These are phyloP conservation scores for Callocephalon fimbriatum DNA, from an alignment of 2,113 vertebrate species.

Conservation along the genomic window DNA sequence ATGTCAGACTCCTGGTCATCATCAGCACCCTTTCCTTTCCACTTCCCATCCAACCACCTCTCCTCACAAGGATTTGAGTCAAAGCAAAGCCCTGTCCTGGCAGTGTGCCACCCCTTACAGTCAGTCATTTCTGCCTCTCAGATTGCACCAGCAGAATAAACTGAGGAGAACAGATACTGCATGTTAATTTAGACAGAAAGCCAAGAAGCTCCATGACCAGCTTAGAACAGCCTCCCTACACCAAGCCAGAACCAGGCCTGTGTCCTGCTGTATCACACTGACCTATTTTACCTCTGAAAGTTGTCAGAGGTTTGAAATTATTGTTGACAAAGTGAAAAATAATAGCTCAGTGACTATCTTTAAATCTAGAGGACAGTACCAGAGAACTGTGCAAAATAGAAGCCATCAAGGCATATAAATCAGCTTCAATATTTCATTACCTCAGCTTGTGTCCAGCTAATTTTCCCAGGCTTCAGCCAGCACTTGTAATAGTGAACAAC, in stretches of 20 bases:
- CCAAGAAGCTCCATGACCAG: neutral
- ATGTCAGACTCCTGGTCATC: neutral
- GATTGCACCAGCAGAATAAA: neutral
- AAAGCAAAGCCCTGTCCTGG: neutral
- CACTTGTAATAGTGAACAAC: neutral
- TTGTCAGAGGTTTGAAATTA: neutral
- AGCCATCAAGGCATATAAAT: neutral
- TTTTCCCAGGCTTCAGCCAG: neutral
- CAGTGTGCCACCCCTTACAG: neutral
- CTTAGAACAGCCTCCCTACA: neutral
- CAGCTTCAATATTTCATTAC: neutral
- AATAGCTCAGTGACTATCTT: neutral
- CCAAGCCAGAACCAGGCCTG: neutral
- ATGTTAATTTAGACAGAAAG: neutral
- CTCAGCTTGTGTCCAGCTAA: neutral
- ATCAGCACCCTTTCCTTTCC: neutral
- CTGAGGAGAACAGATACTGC: neutral
- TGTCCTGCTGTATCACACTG: neutral
- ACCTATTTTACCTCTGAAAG: neutral
- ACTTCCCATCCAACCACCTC: neutral
- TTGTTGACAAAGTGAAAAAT: neutral
- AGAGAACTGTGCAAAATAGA: neutral
- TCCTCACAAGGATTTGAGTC: neutral
- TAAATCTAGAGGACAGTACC: neutral
- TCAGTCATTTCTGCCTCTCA: neutral